Base-by-base conservation (phyloP, 2,888 invertebrate species). In the Lasiommata megera region DNA sequence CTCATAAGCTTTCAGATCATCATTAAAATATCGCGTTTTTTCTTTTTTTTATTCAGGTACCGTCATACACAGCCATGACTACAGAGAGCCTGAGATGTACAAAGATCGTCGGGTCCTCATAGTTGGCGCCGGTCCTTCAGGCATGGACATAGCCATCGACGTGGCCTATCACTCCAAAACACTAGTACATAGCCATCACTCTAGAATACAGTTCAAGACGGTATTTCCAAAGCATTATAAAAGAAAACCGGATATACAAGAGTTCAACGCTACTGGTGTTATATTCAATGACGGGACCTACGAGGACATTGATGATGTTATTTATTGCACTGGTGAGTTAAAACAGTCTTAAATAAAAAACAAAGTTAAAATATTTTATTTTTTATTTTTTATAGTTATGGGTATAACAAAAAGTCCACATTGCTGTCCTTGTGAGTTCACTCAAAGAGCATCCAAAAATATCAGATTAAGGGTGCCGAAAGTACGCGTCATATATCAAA, bases 121-220 rank as follows among this genome's bases (percentile, higher is more conserved):
- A 9, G 82, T 96, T 1, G 96, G 96, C 0, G 94, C 94, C 0
- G 94, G 94, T 0, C 93, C 94, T 0, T 96, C 96, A 0, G 96
- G 95, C 1, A 88, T 93, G 73, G 96, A 96, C 70, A 94, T 96
- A 36, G 88, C 92, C 0, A 73, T 94, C 0, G 94, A 95, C 66
- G 77, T 96, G 0, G 82, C 92, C 0, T 69, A 73, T 0, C 63
- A 80, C n/a, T 88, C 91, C 18, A 71, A 74, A 34, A 76, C 75
- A 8, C 80, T 93, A 28, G 71, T 92, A 36, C 82, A 93, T 55
- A 93, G 93, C 52, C 92, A 92, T 58, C 92, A 92, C 67, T 82
- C 83, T 0, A 77, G 66, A 16, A 72, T 82, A 0, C 77, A 78
- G 65, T 82, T 88, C 60, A 72, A 65, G 8, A 85, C 88, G 0